These are phyloP conservation scores for Drosophila austrosaltans DNA, from an alignment of 2,888 invertebrate species.

Conservation along the genomic window DNA sequence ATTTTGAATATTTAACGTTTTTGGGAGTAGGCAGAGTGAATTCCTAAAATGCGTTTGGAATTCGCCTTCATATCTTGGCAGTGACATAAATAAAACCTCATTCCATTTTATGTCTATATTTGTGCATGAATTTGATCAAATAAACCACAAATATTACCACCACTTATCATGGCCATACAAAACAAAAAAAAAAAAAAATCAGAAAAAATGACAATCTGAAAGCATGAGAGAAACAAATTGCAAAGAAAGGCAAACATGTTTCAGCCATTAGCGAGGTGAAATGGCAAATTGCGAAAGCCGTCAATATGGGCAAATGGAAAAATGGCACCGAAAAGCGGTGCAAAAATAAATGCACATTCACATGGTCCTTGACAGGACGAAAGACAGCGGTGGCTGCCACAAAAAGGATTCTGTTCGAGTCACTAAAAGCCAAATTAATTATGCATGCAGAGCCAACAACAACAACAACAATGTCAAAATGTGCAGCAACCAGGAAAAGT, in stretches of 20 bases:
- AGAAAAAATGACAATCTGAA: conserved; percentile 36
- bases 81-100: not conserved
- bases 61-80: not conserved
- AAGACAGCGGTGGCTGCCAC: conserved; percentile 31
- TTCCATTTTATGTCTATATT: not conserved
- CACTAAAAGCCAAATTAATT: conserved; percentile 79
- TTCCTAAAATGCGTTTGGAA: not conserved
- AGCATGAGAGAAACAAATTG: conserved; percentile 34
- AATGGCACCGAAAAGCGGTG: conserved; percentile 29
- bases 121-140: not conserved
- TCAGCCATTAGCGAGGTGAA: conserved; percentile 69
- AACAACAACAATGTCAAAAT: conserved; percentile 43
- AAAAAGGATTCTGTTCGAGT: conserved; percentile 43
- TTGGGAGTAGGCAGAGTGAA: not conserved
- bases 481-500: conserved; percentile 41
- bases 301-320: conserved; percentile 57
- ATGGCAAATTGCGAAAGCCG: conserved; percentile 59
- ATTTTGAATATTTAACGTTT: too few relatives aligned
- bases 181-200: conserved; percentile 26
- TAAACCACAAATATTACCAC: not conserved
- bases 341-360: conserved; percentile 32
- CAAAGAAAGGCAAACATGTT: conserved; percentile 61
- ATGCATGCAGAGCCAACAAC: conserved; percentile 66
- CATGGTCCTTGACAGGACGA: conserved; percentile 25
- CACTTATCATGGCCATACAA: conserved; percentile 30